phyloP scores from a whole-genome alignment of 1,140 invertebrate species.

The Oppia nitens region DNA sequence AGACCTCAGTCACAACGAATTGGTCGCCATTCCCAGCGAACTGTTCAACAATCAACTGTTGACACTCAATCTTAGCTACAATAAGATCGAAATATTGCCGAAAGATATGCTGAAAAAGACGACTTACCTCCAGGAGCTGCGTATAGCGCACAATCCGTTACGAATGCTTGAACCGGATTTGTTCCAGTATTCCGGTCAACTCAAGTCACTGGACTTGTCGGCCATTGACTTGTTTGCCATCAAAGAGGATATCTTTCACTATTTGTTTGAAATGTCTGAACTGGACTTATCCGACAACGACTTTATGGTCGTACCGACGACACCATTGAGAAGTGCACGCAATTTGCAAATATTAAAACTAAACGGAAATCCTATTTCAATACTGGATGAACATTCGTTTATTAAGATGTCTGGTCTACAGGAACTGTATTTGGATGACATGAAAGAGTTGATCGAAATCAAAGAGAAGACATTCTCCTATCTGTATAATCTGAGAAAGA shows the following conservation, averaged over 20 bases:
- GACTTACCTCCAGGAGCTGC: conserved; percentile 12
- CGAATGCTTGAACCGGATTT: conserved; percentile 5
- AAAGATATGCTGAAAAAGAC: conserved; percentile 15
- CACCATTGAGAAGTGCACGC: conserved; percentile 13
- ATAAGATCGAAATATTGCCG: conserved; percentile 13
- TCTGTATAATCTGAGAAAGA: conserved; percentile 4
- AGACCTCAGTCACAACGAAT: conserved; percentile 62
- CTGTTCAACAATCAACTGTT: conserved; percentile 42
- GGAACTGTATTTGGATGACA: conserved; percentile 15
- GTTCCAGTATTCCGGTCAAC: conserved; percentile 11
- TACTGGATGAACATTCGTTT: conserved; percentile 16
- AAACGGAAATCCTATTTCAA: conserved; percentile 15
- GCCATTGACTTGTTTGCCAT: conserved; percentile 9
- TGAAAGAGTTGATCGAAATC: conserved; percentile 14
- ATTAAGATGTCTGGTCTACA: conserved; percentile 9
- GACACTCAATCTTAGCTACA: conserved; percentile 17
- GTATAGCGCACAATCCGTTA: conserved; percentile 16
- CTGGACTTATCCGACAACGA: conserved; percentile 20
- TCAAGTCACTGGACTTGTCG: conserved; percentile 16
- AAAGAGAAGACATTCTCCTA: conserved; percentile 15
- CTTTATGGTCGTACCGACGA: conserved; percentile 16
- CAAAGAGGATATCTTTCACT: conserved; percentile 11
- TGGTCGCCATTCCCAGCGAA: conserved; percentile 53
- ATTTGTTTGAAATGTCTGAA: conserved; percentile 9
- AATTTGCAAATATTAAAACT: conserved; percentile 13